Base-by-base conservation (phyloP, 1,140 invertebrate genomes). In the Macrobrachium rosenbergii region DNA sequence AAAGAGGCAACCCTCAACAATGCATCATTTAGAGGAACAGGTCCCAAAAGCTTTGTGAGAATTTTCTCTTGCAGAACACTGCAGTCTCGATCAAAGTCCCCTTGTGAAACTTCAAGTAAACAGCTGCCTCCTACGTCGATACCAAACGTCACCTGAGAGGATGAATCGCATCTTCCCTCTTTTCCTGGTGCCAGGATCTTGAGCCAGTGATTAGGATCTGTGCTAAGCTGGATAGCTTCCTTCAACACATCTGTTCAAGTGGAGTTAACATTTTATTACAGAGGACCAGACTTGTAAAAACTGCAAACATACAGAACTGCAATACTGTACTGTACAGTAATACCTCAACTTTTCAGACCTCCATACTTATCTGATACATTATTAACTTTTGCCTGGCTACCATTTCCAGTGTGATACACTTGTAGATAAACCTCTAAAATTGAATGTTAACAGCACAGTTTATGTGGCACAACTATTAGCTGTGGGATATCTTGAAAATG, bases 61-160 rank as follows among this genome's bases (percentile, higher is more conserved):
- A 88, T 58, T 69, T 73, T 76, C 16, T 76, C 14, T 67, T 81
- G 78, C 52, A 88, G 37, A 10, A 58, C 37, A 16, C 69, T 16
- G 79, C 86, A 88, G 62, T 64, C 63, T n/a, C 63, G 28, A 14
- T 23, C 37, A 14, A 86, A 73, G 21, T 89, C 89, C 23, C 62
- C 62, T 17, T 37, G 28, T 2, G 78, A 73, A 19, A 88, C 77
- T 23, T 19, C 58, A 16, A 89, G 21, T 23, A 43, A 19, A 37
- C 89, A 89, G 12, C 83, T 69, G 17, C 80, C 52, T n/a, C 72
- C 52, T 19, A 84, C 63, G 21, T 89, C 80, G 12, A 77, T 37
- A 6, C 89, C 89, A 81, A 88, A 89, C 11, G 63, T 79, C n/a
- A 89, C 84, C 37, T 82, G 82, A 16, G 87, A 45, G 12, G 82